Conservation (phyloP, 2,797 vertebrate genomes). For the Catharus ustulatus region DNA sequence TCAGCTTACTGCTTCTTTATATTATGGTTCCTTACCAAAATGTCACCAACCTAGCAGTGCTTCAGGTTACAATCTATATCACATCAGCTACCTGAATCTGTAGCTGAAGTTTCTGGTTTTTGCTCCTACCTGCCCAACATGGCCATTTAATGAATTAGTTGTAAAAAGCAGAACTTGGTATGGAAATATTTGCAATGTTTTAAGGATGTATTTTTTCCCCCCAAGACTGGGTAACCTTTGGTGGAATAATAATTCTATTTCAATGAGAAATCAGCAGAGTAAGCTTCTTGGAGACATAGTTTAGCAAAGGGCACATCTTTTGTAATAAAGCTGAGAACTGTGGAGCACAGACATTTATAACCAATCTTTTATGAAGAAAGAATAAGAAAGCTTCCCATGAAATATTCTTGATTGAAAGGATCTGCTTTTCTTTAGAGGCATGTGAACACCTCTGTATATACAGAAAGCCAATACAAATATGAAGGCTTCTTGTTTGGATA, state of each 20-base stretch:
- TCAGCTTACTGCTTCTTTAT: not conserved
- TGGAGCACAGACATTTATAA: not conserved
- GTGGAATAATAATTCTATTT: not conserved
- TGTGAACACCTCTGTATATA: not conserved
- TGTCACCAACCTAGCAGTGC: not conserved
- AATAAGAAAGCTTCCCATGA: not conserved
- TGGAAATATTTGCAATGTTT: not conserved
- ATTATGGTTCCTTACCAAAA: not conserved
- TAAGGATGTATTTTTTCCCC: rapidly evolving
- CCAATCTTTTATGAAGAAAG: not conserved
- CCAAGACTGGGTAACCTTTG: not conserved
- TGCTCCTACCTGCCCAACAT: not conserved
- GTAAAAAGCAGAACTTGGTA: not conserved
- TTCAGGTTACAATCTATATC: not conserved
- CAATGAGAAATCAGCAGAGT: not conserved
- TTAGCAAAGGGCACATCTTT: not conserved
- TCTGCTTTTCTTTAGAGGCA: not conserved
- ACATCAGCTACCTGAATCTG: not conserved
- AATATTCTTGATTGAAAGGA: not conserved
- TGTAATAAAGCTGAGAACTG: not conserved
- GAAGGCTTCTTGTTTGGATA: not conserved
- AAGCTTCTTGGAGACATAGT: not conserved
- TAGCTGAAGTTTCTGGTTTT: not conserved
- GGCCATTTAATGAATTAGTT: not conserved
- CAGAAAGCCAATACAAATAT: not conserved